These are phyloP conservation scores for Noctua fimbriata DNA, from an alignment of 2,888 invertebrate genomes.

Conservation along the genomic window DNA sequence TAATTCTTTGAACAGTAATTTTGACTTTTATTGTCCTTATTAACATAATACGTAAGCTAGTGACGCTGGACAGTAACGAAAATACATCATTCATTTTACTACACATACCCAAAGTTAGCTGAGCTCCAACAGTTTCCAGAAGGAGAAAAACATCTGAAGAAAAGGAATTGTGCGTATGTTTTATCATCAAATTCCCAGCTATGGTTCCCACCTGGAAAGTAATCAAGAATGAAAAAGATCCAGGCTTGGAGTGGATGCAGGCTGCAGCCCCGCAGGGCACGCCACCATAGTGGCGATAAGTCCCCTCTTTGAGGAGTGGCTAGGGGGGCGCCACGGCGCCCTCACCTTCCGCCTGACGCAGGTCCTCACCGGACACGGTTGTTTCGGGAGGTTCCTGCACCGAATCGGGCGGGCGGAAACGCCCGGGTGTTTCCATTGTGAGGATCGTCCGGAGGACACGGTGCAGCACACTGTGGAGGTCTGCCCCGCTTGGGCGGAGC, in stretches of 20 bases:
- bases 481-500: no score
- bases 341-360: no score
- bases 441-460: no score
- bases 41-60: not conserved
- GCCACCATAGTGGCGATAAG: no score
- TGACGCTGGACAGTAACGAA: not conserved
- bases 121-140: constrained; percentile 78
- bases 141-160: constrained; percentile 92
- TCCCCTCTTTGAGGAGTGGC: no score
- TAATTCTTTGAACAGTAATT: no score
- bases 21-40: not conserved
- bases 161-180: constrained; percentile 92
- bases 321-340: no score
- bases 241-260: not conserved
- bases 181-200: constrained; percentile 93
- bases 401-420: no score
- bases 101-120: constrained; percentile 70
- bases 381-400: no score
- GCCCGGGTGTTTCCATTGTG: no score
- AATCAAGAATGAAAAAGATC: not conserved
- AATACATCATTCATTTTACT: not conserved
- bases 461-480: no score
- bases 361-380: no score
- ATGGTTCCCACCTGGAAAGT: constrained; percentile 87
- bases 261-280: not conserved